Conservation (phyloP, 2,888 invertebrate species). For the Aspidiotus rigidus region DNA sequence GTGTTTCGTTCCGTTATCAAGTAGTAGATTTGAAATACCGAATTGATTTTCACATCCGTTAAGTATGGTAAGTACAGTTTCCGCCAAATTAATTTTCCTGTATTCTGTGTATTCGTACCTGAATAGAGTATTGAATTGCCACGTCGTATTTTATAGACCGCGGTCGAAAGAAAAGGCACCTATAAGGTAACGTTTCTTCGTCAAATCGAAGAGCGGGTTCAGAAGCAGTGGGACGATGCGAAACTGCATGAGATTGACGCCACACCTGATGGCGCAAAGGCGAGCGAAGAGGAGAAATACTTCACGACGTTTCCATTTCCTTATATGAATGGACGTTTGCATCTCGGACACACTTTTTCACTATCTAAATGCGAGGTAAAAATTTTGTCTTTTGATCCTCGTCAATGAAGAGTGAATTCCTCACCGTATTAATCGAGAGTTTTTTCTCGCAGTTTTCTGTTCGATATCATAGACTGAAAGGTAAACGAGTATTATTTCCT, state of each 20-base stretch:
- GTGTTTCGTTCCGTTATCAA: too few species aligned
- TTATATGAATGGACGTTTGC: conserved; percentile 97
- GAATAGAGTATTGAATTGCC: too few species aligned
- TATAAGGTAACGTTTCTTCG: conserved; percentile 89
- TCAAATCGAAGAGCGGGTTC: conserved; percentile 77
- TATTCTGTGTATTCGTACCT: too few species aligned
- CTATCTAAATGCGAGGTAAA: conserved; percentile 90
- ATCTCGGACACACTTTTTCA: conserved; percentile 95
- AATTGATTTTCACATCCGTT: too few species aligned
- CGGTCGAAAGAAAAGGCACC: conserved; percentile 69
- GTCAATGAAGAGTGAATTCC: not conserved
- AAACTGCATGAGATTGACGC: conserved; percentile 79
- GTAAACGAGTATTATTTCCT: conserved; percentile 85
- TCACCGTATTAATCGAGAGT: not conserved
- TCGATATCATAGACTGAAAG: conserved; percentile 83
- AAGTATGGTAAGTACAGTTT: too few species aligned
- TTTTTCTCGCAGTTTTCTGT: conserved; percentile 63
- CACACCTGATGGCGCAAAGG: conserved; percentile 48
- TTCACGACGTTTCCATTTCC: conserved; percentile 94
- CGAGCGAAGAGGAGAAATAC: conserved; percentile 61
- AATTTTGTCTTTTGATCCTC: conserved; percentile 15
- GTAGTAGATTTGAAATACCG: too few species aligned
- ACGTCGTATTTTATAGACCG: conserved; percentile 10
- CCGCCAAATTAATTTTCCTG: too few species aligned
- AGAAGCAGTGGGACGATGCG: conserved; percentile 72